Percentiles rank a stretch among this genome's conserved stretches.
phyloP scores from a whole-genome alignment of 2,888 invertebrate genomes.

The Trichogramma evanescens region DNA sequence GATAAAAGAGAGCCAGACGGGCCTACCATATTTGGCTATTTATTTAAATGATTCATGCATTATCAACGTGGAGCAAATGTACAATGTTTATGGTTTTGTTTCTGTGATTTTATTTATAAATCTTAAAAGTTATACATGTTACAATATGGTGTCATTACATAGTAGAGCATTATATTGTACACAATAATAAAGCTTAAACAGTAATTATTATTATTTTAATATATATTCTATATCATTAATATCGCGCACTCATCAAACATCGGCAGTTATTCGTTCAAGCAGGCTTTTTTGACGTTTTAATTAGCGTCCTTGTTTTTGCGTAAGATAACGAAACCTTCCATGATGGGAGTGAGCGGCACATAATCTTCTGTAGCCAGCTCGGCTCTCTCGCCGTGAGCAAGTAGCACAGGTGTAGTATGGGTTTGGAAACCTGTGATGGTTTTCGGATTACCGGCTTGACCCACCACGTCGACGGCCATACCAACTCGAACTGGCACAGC shows the following conservation, averaged over 20 bases:
- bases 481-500: conserved; percentile 90
- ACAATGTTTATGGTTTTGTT: no score
- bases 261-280: no score
- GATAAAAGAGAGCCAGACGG: not conserved
- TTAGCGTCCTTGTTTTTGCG: conserved; percentile 74
- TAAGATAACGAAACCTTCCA: conserved; percentile 98
- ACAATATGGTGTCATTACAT: not conserved
- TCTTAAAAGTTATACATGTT: not conserved
- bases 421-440: conserved; percentile 99
- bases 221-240: no score
- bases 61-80: not conserved
- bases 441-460: conserved; percentile 98
- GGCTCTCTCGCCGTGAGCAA: conserved; percentile 94
- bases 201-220: not conserved
- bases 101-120: no score
- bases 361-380: conserved; percentile 98
- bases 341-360: conserved; percentile 84
- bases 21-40: not conserved
- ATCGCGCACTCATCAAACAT: no score
- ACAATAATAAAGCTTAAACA: not conserved
- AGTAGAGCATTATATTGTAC: not conserved
- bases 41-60: not conserved
- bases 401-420: conserved; percentile 94
- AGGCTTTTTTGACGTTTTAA: not conserved
- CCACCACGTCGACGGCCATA: conserved; percentile 97